A percentile compares a stretch with the other conserved stretches of the same genome.
These are phyloP conservation scores for Elysia chlorotica DNA, from an alignment of 1,140 invertebrate genomes.

Conservation along the genomic window DNA sequence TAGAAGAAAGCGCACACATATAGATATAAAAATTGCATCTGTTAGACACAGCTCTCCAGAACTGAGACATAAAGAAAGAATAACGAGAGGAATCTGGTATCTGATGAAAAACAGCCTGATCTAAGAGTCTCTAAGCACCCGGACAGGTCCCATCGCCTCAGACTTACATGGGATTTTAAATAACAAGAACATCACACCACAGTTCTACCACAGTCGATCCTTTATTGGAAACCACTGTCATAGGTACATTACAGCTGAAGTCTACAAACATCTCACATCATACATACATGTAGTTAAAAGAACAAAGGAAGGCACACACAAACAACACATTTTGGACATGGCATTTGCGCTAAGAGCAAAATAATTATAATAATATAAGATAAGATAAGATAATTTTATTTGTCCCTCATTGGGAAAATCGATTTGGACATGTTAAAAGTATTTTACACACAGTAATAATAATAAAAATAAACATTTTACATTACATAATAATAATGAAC, in stretches of 20 bases:
- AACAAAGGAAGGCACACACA: neutral
- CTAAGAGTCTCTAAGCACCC: neutral
- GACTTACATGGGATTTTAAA: neutral
- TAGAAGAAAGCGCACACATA: neutral
- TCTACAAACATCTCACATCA: neutral
- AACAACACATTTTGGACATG: neutral
- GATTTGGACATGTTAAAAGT: no score
- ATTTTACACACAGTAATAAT: no score
- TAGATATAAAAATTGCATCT: neutral
- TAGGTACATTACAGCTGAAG: neutral
- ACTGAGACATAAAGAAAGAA: neutral
- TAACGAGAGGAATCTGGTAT: neutral
- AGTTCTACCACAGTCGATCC: constrained; percentile 3
- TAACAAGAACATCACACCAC: neutral
- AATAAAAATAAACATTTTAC: no score
- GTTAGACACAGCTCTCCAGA: neutral
- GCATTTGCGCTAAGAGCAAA: neutral
- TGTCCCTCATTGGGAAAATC: no score
- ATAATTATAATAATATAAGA: no score
- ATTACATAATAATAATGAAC: no score
- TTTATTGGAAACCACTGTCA: constrained; percentile 17
- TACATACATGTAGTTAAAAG: neutral
- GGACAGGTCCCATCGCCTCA: neutral
- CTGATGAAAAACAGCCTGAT: neutral
- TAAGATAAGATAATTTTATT: no score